phyloP scores from a whole-genome alignment of 2,797 vertebrate species.

The Crenuchus spilurus region DNA sequence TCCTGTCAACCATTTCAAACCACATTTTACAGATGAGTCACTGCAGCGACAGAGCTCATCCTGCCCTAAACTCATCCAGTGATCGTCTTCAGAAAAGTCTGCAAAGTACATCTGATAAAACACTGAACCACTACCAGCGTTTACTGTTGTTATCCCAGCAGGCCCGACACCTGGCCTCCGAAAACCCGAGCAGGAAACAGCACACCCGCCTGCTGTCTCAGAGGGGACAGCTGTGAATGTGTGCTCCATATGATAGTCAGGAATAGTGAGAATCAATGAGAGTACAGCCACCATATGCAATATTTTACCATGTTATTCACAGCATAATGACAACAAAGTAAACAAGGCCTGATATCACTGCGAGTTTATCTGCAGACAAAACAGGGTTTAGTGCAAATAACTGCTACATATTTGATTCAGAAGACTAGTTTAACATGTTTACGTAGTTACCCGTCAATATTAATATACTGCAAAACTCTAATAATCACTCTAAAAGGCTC shows the following conservation, averaged over 20 bases:
- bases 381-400: too few relatives aligned
- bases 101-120: background rate
- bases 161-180: conserved; percentile 38
- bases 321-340: too few relatives aligned
- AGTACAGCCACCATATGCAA: too few relatives aligned
- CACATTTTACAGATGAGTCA: conserved; percentile 62
- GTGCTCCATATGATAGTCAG: background rate
- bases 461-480: too few relatives aligned
- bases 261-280: too few relatives aligned
- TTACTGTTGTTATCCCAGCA: conserved; percentile 18
- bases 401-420: too few relatives aligned
- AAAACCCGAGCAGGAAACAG: conserved; percentile 32
- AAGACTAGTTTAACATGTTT: too few relatives aligned
- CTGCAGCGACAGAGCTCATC: background rate
- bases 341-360: too few relatives aligned
- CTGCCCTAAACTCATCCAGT: background rate
- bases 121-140: background rate
- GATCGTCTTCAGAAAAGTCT: background rate
- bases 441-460: too few relatives aligned
- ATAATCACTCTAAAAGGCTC: too few relatives aligned
- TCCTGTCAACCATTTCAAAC: conserved; percentile 75
- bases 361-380: too few relatives aligned
- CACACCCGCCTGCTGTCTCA: conserved; percentile 14
- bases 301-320: too few relatives aligned
- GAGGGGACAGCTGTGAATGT: background rate